Conservation (phyloP, 2,797 vertebrate genomes). For the Eurystomus glaucurus region DNA sequence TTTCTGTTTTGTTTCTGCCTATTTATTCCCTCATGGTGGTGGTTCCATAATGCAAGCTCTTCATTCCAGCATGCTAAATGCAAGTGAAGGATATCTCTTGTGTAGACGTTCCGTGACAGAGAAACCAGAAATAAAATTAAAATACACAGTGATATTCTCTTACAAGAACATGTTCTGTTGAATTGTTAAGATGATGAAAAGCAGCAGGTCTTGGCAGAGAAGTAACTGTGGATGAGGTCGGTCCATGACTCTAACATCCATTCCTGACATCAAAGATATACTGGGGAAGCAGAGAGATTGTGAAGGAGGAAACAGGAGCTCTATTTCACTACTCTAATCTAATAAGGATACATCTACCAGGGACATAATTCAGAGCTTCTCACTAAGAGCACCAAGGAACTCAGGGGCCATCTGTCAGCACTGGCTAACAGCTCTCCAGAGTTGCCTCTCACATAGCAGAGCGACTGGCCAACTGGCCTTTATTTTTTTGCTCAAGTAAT, state of each 20-base stretch:
- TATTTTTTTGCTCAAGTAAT: constrained; percentile 6
- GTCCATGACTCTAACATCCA: not conserved
- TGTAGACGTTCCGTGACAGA: not conserved
- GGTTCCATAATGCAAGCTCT: not conserved
- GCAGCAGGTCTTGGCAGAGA: not conserved
- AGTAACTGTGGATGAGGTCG: not conserved
- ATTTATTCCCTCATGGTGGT: not conserved
- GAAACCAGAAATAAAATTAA: not conserved
- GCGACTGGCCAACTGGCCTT: not conserved
- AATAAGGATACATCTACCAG: constrained; percentile 19
- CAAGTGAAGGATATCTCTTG: not conserved
- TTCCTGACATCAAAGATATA: not conserved
- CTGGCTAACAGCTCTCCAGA: constrained; percentile 10
- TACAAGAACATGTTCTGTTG: not conserved
- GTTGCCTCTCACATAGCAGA: not conserved
- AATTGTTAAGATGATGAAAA: constrained; percentile 12
- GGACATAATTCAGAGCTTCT: constrained; percentile 14
- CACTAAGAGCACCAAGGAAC: not conserved
- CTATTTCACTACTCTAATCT: not conserved
- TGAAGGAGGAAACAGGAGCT: not conserved
- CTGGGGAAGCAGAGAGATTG: not conserved
- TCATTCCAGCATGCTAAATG: constrained; percentile 13
- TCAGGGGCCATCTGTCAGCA: not conserved
- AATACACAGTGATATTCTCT: not conserved
- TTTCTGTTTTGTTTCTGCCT: constrained; percentile 5